Evolutionary conservation across 2,113 vertebrate genomes (phyloP), one percentile per base, ranked within the genome.

Genomic region (Oxygymnocypris stewartii): DNA sequence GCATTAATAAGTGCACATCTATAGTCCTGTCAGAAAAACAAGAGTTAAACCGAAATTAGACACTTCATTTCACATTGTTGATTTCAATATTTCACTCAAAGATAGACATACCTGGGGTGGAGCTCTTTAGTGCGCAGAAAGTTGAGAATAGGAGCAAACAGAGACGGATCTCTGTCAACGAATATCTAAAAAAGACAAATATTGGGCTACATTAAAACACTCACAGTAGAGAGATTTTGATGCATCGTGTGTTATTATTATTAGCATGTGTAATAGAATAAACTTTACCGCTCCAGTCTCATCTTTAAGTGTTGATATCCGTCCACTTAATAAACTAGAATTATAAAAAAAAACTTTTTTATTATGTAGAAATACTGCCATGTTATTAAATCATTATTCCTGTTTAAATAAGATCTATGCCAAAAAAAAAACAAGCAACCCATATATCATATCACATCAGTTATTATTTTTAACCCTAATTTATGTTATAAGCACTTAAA

Each of bases 51-150:
- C 87, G 5, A 57, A 83, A 20, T 49, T 2, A 25, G 42, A 73
- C 8, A 61, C 16, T 6, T 31, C 2, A 59, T 47, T 40, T 57
- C 20, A n/a, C n/a, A 31, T 61, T 84, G 25, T 20, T 57, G 1
- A 82, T 42, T 37, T 31, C 28, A 31, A 31, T 10, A 23, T 7
- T 11, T 12, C 28, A 4, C 37, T 4, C 31, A 18, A 2, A 47
- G 13, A n/a, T 25, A 47, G 20, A 4, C 20, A 14, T 83, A 95
- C 95, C 95, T 95, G 4, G 95, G 94, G 74, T 97, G 93, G 3
- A 97, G 90, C 90, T 98, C 97, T 92, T 97, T 97, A 89, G 96
- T 97, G 8, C 97, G 94, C 78, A 98, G 93, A 90, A 97, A 98
- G 93, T 97, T 97, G 82, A 98, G 94, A 91, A 98, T 97, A 61